A percentile compares a stretch with the other conserved stretches of the same genome.
Evolutionary conservation across 2,113 vertebrate species (phyloP).

Genomic region (Mobula birostris): DNA sequence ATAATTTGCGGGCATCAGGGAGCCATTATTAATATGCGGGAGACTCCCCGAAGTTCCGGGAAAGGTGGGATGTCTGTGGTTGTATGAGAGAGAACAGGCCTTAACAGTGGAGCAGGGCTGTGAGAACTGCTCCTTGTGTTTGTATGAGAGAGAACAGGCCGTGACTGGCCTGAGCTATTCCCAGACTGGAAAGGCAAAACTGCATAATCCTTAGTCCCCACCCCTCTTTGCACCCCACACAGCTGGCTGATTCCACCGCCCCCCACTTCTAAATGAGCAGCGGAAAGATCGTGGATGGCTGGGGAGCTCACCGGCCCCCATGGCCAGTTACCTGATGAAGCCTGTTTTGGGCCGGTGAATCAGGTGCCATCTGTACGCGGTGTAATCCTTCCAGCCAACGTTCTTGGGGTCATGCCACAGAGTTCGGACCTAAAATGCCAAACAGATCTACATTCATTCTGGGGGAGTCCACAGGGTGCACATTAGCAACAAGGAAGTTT

Average conservation of each 20-base stretch:
- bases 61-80: too few relatives aligned
- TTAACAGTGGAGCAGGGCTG: too few relatives aligned
- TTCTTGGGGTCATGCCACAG: constrained; percentile 97
- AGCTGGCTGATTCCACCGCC: neutral
- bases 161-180: neutral
- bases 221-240: neutral
- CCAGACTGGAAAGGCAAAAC: neutral
- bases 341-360: constrained; percentile 93
- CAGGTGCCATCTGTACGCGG: constrained; percentile 96
- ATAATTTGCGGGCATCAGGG: too few relatives aligned
- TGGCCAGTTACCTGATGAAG: constrained; percentile 75
- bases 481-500: neutral
- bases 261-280: neutral
- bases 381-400: constrained; percentile 97
- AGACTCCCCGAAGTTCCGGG: too few relatives aligned
- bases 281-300: too few relatives aligned
- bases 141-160: neutral
- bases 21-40: too few relatives aligned
- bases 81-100: too few relatives aligned
- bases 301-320: too few relatives aligned
- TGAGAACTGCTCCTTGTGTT: too few relatives aligned
- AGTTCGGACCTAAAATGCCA: constrained; percentile 70
- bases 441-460: neutral
- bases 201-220: neutral
- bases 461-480: neutral